Conservation (phyloP, 1,140 invertebrate genomes). For the Bombus cullumanus region DNA sequence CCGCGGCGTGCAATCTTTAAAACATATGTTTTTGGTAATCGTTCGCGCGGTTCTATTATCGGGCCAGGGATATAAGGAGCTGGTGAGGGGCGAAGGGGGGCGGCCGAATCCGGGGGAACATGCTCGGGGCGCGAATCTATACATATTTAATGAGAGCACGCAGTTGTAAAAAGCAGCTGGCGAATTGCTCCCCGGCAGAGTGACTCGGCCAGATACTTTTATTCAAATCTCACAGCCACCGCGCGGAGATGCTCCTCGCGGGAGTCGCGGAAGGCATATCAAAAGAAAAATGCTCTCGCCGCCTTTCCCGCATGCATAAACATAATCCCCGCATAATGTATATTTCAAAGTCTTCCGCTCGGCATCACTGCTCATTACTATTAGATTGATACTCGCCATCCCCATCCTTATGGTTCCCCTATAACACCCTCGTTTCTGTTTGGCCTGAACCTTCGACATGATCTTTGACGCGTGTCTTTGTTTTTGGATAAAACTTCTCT, state of each 20-base stretch:
- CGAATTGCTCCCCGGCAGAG: constrained; percentile 64
- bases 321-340: constrained; percentile 76
- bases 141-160: constrained; percentile 80
- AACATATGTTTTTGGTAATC: constrained; percentile 71
- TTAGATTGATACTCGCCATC: constrained; percentile 68
- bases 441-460: background rate
- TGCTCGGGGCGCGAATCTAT: constrained; percentile 74
- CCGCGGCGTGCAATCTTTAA: constrained; percentile 63
- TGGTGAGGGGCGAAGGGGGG: constrained; percentile 18
- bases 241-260: constrained; percentile 52
- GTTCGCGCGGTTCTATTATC: constrained; percentile 68
- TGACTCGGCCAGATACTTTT: constrained; percentile 71
- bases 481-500: background rate
- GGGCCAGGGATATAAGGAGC: background rate
- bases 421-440: background rate
- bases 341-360: constrained; percentile 76
- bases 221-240: constrained; percentile 76
- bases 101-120: constrained; percentile 54
- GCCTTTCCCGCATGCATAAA: constrained; percentile 78
- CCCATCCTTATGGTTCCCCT: background rate
- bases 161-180: constrained; percentile 73
- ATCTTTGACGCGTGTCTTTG: background rate
- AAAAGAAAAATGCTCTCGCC: constrained; percentile 79
- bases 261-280: constrained; percentile 68
- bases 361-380: constrained; percentile 72